Evolutionary conservation across 2,888 invertebrate species (phyloP).

Genomic region (Homarus gammarus): DNA sequence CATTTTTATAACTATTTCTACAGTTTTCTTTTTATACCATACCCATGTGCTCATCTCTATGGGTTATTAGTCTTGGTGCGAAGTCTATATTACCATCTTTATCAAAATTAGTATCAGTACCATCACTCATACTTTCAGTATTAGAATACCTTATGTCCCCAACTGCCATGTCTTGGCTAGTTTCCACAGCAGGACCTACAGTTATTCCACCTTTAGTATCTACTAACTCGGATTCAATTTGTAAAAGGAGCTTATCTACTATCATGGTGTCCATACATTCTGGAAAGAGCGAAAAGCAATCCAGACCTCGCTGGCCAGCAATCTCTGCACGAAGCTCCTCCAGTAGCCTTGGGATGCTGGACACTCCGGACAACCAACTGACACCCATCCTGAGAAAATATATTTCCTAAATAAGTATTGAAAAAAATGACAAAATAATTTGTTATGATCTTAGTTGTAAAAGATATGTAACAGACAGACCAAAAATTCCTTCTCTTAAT

Average conservation of each 20-base stretch:
- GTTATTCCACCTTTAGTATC: background rate
- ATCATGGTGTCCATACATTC: conserved; percentile 9
- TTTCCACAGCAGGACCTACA: background rate
- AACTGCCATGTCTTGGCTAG: background rate
- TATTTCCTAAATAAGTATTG: background rate
- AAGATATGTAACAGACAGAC: background rate
- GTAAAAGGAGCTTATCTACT: background rate
- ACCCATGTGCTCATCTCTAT: too few relatives aligned
- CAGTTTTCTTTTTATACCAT: too few relatives aligned
- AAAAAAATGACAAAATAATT: background rate
- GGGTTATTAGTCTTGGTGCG: background rate
- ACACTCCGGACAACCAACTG: conserved; percentile 49
- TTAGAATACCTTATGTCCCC: background rate
- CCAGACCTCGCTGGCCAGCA: conserved; percentile 42
- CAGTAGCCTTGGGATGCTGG: conserved; percentile 28
- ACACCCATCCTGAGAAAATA: conserved; percentile 41
- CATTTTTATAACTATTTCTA: too few relatives aligned
- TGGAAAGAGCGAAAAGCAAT: conserved; percentile 27
- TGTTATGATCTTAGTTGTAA: background rate
- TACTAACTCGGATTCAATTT: background rate
- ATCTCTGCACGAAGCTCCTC: conserved; percentile 55
- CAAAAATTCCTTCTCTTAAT: background rate
- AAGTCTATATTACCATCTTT: background rate
- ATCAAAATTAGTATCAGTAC: background rate
- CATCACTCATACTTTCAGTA: background rate